Base-by-base conservation (phyloP, 2,888 invertebrate species). In the Cheilosia soror region DNA sequence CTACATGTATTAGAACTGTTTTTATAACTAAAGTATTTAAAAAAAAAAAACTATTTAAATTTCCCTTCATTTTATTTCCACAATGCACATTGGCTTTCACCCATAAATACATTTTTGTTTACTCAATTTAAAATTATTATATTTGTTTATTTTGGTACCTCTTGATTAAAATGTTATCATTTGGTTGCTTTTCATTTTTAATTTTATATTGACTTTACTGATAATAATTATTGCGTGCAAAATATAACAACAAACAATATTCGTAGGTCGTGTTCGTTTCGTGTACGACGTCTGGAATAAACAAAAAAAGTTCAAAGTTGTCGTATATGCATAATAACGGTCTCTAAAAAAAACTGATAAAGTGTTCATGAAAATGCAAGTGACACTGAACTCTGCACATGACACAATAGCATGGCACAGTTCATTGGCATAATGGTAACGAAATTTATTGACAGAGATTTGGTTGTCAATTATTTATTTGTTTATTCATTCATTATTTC, bases 201-300 rank as follows among this genome's bases (percentile, higher is more conserved):
- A 58, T 60, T 42, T 77, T 27, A 25, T 31, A 20, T 20, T 57
- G 31, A 42, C 6, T 9, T 53, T 33, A n/a, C 44, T 33, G 44
- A 37, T 15, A 66, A 49, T 51, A 57, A 5, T 51, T 51, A 37
- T 63, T 66, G 65, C 63, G 29, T 49, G 20, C 11, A 37, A 58
- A 40, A 49, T 49, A 40, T 51, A 25, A 5, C 37, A 53, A 63
- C 44, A 27, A 66, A 51, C 7, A 11, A 66, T n/a, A n/a, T 63
- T 66, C 57, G 49, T 78, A 78, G 83, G 83, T 83, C 78, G 73
- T 73, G 72, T 20, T 20, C 2, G 20, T 20, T 20, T 20, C 20
- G 2, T 20, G 2, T 51, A 63, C 69, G 40, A 33, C 71, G 62
- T 63, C 55, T 71, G 55, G 40, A 7, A 5, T 47, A 9, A 11